phyloP scores from a whole-genome alignment of 2,888 invertebrate genomes.

The Subacronicta megacephala region DNA sequence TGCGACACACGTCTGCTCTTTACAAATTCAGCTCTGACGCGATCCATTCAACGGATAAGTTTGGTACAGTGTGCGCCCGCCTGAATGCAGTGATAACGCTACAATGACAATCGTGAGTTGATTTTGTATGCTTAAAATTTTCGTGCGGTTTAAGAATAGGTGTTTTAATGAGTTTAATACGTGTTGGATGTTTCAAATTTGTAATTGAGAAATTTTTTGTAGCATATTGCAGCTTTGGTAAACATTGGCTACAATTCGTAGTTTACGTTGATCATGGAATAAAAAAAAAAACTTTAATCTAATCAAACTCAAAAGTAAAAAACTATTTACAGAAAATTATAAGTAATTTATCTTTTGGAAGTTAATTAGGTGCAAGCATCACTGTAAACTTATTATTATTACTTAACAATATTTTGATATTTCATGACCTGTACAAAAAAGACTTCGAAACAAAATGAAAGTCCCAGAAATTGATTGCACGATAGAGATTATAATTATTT shows the following conservation, averaged over 20 bases:
- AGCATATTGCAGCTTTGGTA: conserved; percentile 22
- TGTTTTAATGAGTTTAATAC: conserved; percentile 50
- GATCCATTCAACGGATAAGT: conserved; percentile 86
- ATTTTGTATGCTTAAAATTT: conserved; percentile 58
- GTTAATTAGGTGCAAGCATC: no score
- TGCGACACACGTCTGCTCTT: conserved; percentile 87
- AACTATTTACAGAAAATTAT: no score
- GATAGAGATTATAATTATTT: no score
- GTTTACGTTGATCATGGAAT: no score
- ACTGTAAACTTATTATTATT: no score
- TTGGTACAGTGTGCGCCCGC: conserved; percentile 77
- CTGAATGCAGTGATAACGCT: conserved; percentile 81
- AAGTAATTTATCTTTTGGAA: no score
- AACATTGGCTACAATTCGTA: background rate
- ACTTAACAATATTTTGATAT: no score
- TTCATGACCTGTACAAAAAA: no score
- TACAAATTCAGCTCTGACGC: conserved; percentile 86
- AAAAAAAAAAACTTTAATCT: no score
- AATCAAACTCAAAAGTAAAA: no score
- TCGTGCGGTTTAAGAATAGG: conserved; percentile 44
- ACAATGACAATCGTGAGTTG: conserved; percentile 79
- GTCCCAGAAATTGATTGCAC: no score
- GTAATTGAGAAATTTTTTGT: conserved; percentile 16
- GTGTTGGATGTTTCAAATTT: conserved; percentile 24
- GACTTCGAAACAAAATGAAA: no score